phyloP scores from a whole-genome alignment of 2,113 vertebrate genomes.

The Alligator mississippiensis region DNA sequence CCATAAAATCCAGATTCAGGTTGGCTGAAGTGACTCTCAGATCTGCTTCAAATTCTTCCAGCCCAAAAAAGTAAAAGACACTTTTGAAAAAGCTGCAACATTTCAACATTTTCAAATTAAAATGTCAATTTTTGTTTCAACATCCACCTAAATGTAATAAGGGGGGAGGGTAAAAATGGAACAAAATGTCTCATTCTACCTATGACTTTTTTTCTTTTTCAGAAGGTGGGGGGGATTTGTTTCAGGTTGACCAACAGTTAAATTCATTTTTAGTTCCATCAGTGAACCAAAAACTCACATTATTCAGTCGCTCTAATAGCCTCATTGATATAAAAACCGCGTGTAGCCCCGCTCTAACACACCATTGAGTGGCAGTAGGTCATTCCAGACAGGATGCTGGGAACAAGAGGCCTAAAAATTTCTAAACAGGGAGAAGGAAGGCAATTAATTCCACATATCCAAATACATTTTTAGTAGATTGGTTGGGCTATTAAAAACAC shows the following conservation, averaged over 20 bases:
- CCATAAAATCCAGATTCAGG: background rate
- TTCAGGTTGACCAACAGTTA: background rate
- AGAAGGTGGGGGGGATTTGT: background rate
- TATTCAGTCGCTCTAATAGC: background rate
- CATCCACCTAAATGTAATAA: too few species aligned
- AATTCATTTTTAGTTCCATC: background rate
- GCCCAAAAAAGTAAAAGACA: background rate
- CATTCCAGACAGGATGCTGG: background rate
- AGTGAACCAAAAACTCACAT: background rate
- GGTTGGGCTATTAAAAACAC: constrained; percentile 52
- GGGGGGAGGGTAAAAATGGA: too few species aligned
- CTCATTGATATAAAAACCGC: background rate
- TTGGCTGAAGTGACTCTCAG: background rate
- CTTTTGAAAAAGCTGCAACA: background rate
- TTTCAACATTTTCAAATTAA: background rate
- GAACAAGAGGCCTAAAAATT: background rate
- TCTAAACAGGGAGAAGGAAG: constrained; percentile 7
- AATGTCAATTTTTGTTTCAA: background rate
- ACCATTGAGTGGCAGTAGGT: background rate
- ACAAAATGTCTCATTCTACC: too few species aligned
- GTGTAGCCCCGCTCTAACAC: background rate
- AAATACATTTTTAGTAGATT: constrained; percentile 25
- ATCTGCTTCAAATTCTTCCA: background rate
- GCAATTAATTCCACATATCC: constrained; percentile 64
- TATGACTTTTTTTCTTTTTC: background rate